Conservation (phyloP, 2,797 vertebrate species). For the Sebastes diploproa region DNA sequence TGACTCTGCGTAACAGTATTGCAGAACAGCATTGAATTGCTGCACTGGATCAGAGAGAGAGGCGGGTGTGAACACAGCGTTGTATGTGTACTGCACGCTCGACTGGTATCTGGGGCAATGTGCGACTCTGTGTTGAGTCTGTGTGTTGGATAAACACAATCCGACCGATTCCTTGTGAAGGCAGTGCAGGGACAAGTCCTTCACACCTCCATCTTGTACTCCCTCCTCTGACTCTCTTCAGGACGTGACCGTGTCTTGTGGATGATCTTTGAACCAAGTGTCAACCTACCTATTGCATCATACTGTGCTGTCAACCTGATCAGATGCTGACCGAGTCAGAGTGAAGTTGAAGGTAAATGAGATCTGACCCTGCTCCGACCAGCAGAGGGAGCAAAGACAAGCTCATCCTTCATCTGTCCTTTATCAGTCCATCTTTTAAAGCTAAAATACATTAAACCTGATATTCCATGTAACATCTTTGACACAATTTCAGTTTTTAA, state of each 20-base stretch:
- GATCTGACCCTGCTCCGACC: slow-evolving; percentile 26
- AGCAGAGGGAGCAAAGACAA: slow-evolving; percentile 65
- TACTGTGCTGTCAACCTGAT: slow-evolving; percentile 31
- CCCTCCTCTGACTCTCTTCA: background rate
- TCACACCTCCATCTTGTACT: slow-evolving; percentile 14
- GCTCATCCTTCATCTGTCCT: slow-evolving; percentile 15
- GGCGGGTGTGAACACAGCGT: slow-evolving; percentile 51
- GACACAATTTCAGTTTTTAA: background rate
- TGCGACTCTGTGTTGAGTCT: slow-evolving; percentile 29
- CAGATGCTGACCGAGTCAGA: slow-evolving; percentile 34
- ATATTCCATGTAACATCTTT: background rate
- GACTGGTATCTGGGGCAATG: slow-evolving; percentile 64
- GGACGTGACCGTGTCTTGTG: background rate
- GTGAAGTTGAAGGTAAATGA: slow-evolving; percentile 10
- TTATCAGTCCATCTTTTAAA: slow-evolving; percentile 13
- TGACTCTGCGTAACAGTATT: slow-evolving; percentile 74
- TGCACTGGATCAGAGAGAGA: slow-evolving; percentile 57
- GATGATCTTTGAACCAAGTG: slow-evolving; percentile 34
- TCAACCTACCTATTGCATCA: slow-evolving; percentile 13
- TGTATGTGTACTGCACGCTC: slow-evolving; percentile 43
- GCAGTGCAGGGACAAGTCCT: slow-evolving; percentile 11
- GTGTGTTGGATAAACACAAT: slow-evolving; percentile 27
- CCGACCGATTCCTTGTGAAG: slow-evolving; percentile 15
- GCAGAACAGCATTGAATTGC: slow-evolving; percentile 72
- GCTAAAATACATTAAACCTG: slow-evolving; percentile 1